Evolutionary conservation across 1,140 invertebrate species (phyloP).

Genomic region (Goniozus legneri): DNA sequence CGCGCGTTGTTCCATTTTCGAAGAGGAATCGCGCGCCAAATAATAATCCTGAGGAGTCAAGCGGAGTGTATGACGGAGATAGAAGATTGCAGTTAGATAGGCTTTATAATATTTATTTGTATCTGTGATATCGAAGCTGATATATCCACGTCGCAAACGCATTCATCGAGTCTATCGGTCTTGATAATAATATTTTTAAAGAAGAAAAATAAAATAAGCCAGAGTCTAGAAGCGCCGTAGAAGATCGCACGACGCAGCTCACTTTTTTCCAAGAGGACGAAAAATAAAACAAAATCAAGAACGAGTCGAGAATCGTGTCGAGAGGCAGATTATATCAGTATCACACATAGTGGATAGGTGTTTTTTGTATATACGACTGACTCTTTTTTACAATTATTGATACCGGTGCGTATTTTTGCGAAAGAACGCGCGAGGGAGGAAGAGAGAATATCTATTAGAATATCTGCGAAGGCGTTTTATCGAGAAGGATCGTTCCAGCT

Average conservation of each 20-base stretch:
- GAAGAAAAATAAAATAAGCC: too few relatives aligned
- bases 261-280: too few relatives aligned
- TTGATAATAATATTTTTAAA: neutral
- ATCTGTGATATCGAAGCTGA: constrained; percentile 44
- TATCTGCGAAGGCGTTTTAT: neutral
- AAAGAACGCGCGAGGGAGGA: neutral
- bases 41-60: neutral
- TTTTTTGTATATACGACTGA: constrained; percentile 57
- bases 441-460: neutral
- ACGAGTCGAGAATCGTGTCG: neutral
- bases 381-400: constrained; percentile 53
- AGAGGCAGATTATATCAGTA: constrained; percentile 35
- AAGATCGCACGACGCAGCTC: too few relatives aligned
- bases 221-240: too few relatives aligned
- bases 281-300: neutral
- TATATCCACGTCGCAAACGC: constrained; percentile 13
- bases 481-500: neutral
- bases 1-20: too few relatives aligned
- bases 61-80: neutral
- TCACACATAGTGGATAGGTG: constrained; percentile 36
- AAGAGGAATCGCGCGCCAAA: too few relatives aligned
- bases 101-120: constrained; percentile 48
- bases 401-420: constrained; percentile 22
- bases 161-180: neutral
- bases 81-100: constrained; percentile 35